Base-by-base conservation (phyloP, 2,113 vertebrate species). In the Choloepus hoffmanni region DNA sequence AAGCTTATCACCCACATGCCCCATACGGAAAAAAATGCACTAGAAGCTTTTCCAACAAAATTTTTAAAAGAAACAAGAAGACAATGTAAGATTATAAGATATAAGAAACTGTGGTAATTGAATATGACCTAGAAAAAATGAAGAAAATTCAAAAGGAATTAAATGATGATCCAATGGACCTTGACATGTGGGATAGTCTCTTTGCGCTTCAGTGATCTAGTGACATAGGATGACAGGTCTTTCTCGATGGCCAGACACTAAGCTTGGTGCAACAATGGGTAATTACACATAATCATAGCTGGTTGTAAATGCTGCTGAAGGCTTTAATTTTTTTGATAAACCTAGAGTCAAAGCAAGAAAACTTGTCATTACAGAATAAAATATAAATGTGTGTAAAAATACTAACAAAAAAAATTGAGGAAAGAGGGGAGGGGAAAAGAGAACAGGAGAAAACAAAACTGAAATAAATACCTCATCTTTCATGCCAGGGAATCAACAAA, bases 341-440 rank as follows among this genome's bases (percentile, higher is more conserved):
- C 15, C 15, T 85, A 45, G 28, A 72, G 48, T 76, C 33, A 79
- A 70, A 73, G 36, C 24, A 85, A 89, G 48, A 48, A 92, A 92
- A 93, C 15, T 50, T 79, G 40, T 81, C 92, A 86, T 26, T 85
- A 63, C 11, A 93, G 10, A 72, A 45, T 90, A 67, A 97, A 92
- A 78, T 70, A 74, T 14, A 89, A 79, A 79, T 58, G 13, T 36
- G 87, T 84, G 2, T 21, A 95, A 93, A 96, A 95, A 63, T 72
- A 90, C n/a, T 23, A 83, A 81, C 43, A 36, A 85, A 55, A 85
- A 86, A 77, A 82, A 58, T 5, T 79, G 36, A 83, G 43, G 36
- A 63, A 50, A 85, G n/a, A 58, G 63, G 77, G 60, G 26, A 43
- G 36, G 1, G 21, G 36, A 92, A 84, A 1, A 43, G 19, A 87